These are phyloP conservation scores for Gymnocheta viridis DNA, from an alignment of 2,888 invertebrate genomes.

Conservation along the genomic window DNA sequence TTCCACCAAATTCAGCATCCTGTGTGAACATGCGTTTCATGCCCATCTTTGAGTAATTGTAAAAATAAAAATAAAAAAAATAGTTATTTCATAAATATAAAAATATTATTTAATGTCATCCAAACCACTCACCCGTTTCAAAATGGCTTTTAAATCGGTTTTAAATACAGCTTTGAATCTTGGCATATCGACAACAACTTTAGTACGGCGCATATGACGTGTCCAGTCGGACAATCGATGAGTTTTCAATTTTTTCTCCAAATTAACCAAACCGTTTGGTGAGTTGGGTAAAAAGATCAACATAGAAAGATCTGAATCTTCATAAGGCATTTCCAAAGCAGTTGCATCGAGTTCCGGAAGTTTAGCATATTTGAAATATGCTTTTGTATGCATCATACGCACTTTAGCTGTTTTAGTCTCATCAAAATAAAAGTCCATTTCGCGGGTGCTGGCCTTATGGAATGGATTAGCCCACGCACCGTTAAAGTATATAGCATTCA, in stretches of 20 bases:
- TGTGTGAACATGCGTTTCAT: conserved; percentile 84
- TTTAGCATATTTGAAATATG: too few relatives aligned
- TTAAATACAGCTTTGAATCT: background rate
- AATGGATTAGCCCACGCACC: conserved; percentile 87
- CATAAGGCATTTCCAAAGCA: conserved; percentile 87
- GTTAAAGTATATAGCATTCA: conserved; percentile 94
- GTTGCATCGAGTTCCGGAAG: conserved; percentile 74
- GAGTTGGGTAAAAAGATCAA: conserved; percentile 89
- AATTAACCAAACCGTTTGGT: conserved; percentile 85
- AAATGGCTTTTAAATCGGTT: background rate
- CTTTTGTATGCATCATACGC: conserved; percentile 86
- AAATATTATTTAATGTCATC: too few relatives aligned
- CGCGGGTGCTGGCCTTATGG: conserved; percentile 83
- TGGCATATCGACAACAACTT: background rate
- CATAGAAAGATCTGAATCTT: conserved; percentile 87
- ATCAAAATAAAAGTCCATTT: conserved; percentile 85
- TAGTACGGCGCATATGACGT: background rate
- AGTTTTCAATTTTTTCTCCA: conserved; percentile 85
- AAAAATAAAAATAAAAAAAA: too few relatives aligned
- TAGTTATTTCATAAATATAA: background rate
- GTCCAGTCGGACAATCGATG: background rate
- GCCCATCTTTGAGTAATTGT: background rate
- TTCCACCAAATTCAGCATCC: conserved; percentile 85
- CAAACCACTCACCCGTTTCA: background rate
- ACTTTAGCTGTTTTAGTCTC: conserved; percentile 86